Evolutionary conservation across 1,140 invertebrate genomes (phyloP).

Genomic region (Leptonema lineaticorne): DNA sequence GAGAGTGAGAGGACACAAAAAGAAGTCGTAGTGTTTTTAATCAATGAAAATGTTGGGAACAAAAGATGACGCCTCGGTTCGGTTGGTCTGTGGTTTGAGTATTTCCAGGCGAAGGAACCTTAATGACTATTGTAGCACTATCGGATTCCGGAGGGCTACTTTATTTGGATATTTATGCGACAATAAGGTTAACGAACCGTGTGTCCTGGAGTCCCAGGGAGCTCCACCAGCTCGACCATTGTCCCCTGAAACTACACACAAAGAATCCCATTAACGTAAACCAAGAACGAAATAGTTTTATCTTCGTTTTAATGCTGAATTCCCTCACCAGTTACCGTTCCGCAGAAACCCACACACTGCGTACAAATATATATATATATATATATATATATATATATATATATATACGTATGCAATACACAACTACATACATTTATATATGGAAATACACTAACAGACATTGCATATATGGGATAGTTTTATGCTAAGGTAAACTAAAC

Average conservation of each 20-base stretch:
- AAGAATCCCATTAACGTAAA: conserved; percentile 30
- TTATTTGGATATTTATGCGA: conserved; percentile 30
- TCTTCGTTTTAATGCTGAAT: background rate
- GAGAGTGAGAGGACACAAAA: too few relatives aligned
- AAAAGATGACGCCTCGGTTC: background rate
- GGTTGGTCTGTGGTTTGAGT: background rate
- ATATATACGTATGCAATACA: too few relatives aligned
- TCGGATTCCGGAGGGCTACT: conserved; percentile 19
- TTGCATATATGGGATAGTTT: too few relatives aligned
- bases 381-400: too few relatives aligned
- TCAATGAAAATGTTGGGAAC: background rate
- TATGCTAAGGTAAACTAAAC: too few relatives aligned
- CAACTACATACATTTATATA: too few relatives aligned
- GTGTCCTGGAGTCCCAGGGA: background rate
- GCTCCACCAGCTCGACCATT: conserved; percentile 15
- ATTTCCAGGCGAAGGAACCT: conserved; percentile 3
- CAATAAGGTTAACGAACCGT: conserved; percentile 36
- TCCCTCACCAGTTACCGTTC: background rate
- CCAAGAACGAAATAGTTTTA: conserved; percentile 13
- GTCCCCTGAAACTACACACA: conserved; percentile 23
- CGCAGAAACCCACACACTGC: background rate
- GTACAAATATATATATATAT: too few relatives aligned
- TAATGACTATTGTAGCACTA: conserved; percentile 26
- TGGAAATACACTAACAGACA: too few relatives aligned
- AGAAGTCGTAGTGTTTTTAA: too few relatives aligned